These are phyloP conservation scores for Panagrolaimus sp. DNA, from an alignment of 1,140 invertebrate species.

Conservation along the genomic window DNA sequence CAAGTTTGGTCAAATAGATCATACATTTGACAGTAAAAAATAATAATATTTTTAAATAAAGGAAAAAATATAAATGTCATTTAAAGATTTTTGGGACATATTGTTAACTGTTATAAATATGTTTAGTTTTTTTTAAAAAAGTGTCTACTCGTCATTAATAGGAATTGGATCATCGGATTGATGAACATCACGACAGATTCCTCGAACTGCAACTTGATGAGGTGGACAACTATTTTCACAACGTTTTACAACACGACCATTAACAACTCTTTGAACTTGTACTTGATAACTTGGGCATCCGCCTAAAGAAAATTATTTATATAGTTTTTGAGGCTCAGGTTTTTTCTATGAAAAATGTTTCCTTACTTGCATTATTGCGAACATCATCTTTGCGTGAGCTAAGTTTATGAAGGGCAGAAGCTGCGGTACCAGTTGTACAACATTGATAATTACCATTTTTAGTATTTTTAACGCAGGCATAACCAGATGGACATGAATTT, in stretches of 20 bases:
- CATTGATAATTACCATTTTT: conserved; percentile 46
- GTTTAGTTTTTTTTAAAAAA: background rate
- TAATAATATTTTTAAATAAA: background rate
- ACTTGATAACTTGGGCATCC: conserved; percentile 48
- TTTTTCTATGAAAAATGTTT: background rate
- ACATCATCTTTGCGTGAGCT: conserved; percentile 22
- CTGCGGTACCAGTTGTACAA: conserved; percentile 34
- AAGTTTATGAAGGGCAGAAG: conserved; percentile 4
- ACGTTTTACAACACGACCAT: conserved; percentile 50
- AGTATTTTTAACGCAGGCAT: conserved; percentile 39
- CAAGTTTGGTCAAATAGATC: background rate
- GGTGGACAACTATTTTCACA: conserved; percentile 52
- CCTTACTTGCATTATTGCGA: conserved; percentile 19
- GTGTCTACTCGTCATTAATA: background rate
- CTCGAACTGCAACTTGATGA: conserved; percentile 51
- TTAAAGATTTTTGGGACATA: background rate
- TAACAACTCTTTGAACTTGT: conserved; percentile 52
- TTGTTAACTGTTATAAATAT: background rate
- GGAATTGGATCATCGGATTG: conserved; percentile 21
- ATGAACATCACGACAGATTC: conserved; percentile 47
- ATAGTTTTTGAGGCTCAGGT: conserved; percentile 12
- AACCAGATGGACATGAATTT: conserved; percentile 44
- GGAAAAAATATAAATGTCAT: background rate
- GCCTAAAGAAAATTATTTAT: conserved; percentile 25
- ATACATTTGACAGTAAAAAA: conserved; percentile 2